These are phyloP conservation scores for Callorhinus ursinus DNA, from an alignment of 2,113 vertebrate genomes.

Conservation along the genomic window DNA sequence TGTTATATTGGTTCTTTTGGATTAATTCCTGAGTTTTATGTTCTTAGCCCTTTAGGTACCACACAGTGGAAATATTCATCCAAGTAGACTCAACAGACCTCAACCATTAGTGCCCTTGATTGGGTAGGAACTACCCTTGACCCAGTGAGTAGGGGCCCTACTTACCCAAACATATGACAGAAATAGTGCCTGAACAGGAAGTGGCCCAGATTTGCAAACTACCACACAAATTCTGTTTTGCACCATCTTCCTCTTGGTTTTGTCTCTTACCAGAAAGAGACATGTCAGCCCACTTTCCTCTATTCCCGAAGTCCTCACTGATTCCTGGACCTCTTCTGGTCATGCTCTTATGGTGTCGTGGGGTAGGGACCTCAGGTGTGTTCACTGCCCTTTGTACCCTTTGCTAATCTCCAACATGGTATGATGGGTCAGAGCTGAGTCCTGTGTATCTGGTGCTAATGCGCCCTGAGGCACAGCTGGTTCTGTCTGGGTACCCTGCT, in stretches of 20 bases:
- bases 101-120: not conserved
- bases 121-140: not conserved
- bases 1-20: not conserved
- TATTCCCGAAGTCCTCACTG: not conserved
- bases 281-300: not conserved
- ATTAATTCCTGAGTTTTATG: not conserved
- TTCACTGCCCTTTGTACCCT: not conserved
- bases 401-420: not conserved
- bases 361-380: not conserved
- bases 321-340: not conserved
- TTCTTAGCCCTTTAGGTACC: not conserved
- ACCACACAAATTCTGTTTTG: not conserved
- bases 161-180: not conserved
- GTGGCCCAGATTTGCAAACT: constrained; percentile 49
- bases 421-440: not conserved
- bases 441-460: not conserved
- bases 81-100: not conserved
- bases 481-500: not conserved
- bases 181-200: constrained; percentile 22
- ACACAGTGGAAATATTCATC: not conserved
- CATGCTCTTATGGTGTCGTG: not conserved
- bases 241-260: not conserved
- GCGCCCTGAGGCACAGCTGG: not conserved
- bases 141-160: not conserved
- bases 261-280: constrained; percentile 40